Evolutionary conservation across 35 echinoderm and acorn worm species (phyloP), one percentile per base, ranked within the genome.

Genomic region (Chiridota heheva): DNA sequence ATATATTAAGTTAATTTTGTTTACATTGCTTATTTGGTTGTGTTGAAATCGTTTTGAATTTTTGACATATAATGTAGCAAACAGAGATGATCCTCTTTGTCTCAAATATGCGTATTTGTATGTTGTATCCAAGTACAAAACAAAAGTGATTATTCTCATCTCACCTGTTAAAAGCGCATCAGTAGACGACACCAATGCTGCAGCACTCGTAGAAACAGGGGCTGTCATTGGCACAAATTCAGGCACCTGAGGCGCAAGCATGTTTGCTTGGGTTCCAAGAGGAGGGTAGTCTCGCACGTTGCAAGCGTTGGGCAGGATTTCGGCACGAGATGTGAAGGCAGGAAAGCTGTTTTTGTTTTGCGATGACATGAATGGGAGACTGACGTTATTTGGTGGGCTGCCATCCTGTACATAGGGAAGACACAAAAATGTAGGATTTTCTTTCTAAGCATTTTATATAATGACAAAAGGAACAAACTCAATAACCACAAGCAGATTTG

Each of bases 181-280:
- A 40, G 73, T 58, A 13, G 73, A 30, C 12, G 34, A 46, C 29
- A 77, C 30, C 4, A 30, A 58, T 26, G 47, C 73, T 40, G 73
- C 44, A 58, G 45, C 60, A 20, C 47, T 77, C 15, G 73, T 77
- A 4, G 73, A 35, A 15, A 77, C 73, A 5, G 73, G 18, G 20
- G 34, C 73, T 22, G 30, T 18, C 45, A 84, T 49, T 12, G 90
- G 90, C 53, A 92, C 90, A 83, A 93, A 93, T 45, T 93, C 90
- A 5, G 90, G 90, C 45, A 93, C 81, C 57, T 80, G 72, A 17
- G 90, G 78, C 22, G 80, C 87, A 13, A 92, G 45, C 40, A 81
- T 63, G 69, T 93, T 87, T 30, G 60, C 29, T 31, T 60, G 34
- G 7, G 64, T 41, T 18, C 56, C 42, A 3, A 63, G 17, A n/a